Percentiles rank a stretch among this genome's conserved stretches.
Conservation (phyloP, 1,140 invertebrate species). For the Mamestra configurata region DNA sequence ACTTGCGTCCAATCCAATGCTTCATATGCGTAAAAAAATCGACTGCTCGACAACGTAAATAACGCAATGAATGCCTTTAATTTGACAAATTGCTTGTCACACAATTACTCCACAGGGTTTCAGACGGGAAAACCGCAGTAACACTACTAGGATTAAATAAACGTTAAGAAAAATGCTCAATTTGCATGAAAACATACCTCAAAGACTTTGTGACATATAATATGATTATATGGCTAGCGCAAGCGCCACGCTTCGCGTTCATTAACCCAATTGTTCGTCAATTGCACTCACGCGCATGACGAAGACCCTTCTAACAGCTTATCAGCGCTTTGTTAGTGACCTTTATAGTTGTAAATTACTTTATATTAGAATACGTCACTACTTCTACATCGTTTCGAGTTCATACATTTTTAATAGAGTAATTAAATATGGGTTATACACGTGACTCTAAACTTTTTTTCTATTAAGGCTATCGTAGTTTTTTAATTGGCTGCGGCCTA, state of each 20-base stretch:
- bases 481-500: not conserved
- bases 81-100: too few relatives aligned
- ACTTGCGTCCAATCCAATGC: too few relatives aligned
- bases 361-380: not conserved
- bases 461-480: not conserved
- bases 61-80: too few relatives aligned
- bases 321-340: slow-evolving; percentile 30
- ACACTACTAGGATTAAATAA: too few relatives aligned
- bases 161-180: too few relatives aligned
- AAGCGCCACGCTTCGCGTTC: slow-evolving; percentile 16
- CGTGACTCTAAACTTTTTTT: not conserved
- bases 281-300: slow-evolving; percentile 5
- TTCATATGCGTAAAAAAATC: too few relatives aligned
- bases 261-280: slow-evolving; percentile 28
- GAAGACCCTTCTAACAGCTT: slow-evolving; percentile 15
- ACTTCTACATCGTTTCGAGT: not conserved
- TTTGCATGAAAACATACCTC: too few relatives aligned
- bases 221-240: not conserved
- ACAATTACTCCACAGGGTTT: too few relatives aligned
- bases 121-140: too few relatives aligned
- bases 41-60: too few relatives aligned
- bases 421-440: too few relatives aligned
- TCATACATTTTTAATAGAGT: too few relatives aligned
- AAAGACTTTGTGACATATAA: not conserved
- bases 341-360: slow-evolving; percentile 18